Base-by-base conservation (phyloP, 2,888 invertebrate genomes). In the Clusia tigrina region DNA sequence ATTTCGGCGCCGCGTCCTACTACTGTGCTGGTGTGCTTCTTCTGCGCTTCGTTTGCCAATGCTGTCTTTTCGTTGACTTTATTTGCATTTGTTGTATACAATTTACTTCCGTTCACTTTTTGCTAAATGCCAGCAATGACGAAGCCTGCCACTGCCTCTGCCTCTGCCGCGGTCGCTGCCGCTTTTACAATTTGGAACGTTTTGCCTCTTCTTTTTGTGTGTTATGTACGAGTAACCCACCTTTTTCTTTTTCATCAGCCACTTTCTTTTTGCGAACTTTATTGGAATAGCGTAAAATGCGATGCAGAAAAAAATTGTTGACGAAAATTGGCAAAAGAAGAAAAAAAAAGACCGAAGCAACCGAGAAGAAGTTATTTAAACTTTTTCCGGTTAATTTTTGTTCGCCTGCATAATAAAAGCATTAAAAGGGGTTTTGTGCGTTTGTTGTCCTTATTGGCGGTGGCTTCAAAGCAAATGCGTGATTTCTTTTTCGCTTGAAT, bases 81-180 rank as follows among this genome's bases (percentile, higher is more conserved):
- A 74, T 74, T 76, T 77, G 72, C 76, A 75, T 76, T 74, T 74
- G 71, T 71, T 71, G 74, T 68, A 68, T 69, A 67, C 68, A 74
- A 74, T 74, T 68, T 70, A 74, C 71, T 74, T 74, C 73, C 71
- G 70, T 73, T 54, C 42, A 42, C 6, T 42, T 5, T 42, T 15
- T 42, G n/a, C 42, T 42, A 5, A 42, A 42, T 42, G n/a, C 15
- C 32, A 20, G 42, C 32, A 37, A 55, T 22, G 22, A 32, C 17
- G 22, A 37, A 37, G 57, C 37, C n/a, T 24, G 42, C 24, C 48
- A n/a, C n/a, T n/a, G n/a, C n/a, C n/a, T n/a, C n/a, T n/a, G n/a
- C n/a, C n/a, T n/a, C n/a, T n/a, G n/a, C n/a, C n/a, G n/a, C n/a
- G n/a, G n/a, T n/a, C n/a, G n/a, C n/a, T n/a, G n/a, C n/a, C n/a